These are phyloP conservation scores for Acleris cristana DNA, from an alignment of 2,888 invertebrate species.

Conservation along the genomic window DNA sequence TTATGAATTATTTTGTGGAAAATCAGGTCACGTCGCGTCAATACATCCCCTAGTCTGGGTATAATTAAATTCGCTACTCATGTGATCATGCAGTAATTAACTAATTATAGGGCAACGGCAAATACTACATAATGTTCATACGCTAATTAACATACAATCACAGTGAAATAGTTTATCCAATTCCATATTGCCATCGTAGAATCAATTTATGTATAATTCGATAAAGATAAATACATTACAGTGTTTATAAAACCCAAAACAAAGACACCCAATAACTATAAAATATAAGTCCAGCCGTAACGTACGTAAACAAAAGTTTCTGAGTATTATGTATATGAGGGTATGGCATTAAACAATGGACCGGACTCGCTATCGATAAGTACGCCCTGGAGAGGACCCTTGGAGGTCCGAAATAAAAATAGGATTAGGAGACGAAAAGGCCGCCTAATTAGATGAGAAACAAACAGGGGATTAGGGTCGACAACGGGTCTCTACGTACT, in stretches of 20 bases:
- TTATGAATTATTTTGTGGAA: not conserved
- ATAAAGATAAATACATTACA: not conserved
- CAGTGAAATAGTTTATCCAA: no score
- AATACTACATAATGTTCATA: not conserved
- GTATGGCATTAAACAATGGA: conserved; percentile 39
- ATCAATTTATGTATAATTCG: not conserved
- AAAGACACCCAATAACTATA: conserved; percentile 24
- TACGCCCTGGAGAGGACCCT: conserved; percentile 48
- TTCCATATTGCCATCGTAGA: no score
- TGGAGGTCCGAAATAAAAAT: conserved; percentile 58
- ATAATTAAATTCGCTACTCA: conserved; percentile 27
- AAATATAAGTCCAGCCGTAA: conserved; percentile 14
- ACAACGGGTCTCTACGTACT: conserved; percentile 49
- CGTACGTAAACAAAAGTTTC: conserved; percentile 26
- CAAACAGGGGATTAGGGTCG: conserved; percentile 69
- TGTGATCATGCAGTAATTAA: conserved; percentile 30
- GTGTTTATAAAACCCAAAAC: not conserved
- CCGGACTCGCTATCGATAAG: conserved; percentile 48
- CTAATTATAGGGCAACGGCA: conserved; percentile 18
- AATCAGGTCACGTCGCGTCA: not conserved
- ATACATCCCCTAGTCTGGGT: conserved; percentile 3
- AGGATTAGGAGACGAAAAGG: conserved; percentile 60
- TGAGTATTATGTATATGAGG: conserved; percentile 37
- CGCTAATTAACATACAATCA: not conserved
- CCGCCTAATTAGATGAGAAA: conserved; percentile 70